Conservation (phyloP, 2,113 vertebrate species). For the Dasyornis broadbenti region DNA sequence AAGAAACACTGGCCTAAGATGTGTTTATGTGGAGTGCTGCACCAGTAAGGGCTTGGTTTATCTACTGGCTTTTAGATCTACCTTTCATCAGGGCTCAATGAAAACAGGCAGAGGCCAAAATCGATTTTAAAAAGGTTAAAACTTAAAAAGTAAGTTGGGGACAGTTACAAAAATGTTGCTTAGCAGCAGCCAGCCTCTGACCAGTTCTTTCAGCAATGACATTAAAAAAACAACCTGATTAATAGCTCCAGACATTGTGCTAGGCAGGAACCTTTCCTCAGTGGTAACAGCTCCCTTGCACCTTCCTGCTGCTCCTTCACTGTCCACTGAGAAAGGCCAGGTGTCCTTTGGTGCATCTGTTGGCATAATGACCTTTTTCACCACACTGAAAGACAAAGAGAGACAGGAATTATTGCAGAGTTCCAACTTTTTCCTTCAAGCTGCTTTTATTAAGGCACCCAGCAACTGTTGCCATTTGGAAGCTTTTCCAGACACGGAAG, state of each 20-base stretch:
- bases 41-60: neutral
- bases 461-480: neutral
- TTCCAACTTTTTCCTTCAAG: neutral
- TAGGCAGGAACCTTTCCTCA: constrained; percentile 44
- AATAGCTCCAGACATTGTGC: constrained; percentile 40
- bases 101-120: constrained; percentile 14
- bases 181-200: constrained; percentile 53
- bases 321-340: constrained; percentile 97
- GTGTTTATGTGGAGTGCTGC: neutral
- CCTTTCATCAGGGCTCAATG: constrained; percentile 31
- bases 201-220: constrained; percentile 45
- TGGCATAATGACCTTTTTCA: constrained; percentile 98
- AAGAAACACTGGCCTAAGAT: neutral
- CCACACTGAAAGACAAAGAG: constrained; percentile 80
- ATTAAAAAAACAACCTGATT: constrained; percentile 51
- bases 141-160: constrained; percentile 29
- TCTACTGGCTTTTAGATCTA: neutral
- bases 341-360: constrained; percentile 98
- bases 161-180: constrained; percentile 52
- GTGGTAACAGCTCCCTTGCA: constrained; percentile 26
- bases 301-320: constrained; percentile 67
- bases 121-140: constrained; percentile 58
- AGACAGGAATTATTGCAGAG: neutral
- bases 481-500: neutral
- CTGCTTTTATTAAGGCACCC: neutral